Base-by-base conservation (phyloP, 2,888 invertebrate species). In the Macropis europaea region DNA sequence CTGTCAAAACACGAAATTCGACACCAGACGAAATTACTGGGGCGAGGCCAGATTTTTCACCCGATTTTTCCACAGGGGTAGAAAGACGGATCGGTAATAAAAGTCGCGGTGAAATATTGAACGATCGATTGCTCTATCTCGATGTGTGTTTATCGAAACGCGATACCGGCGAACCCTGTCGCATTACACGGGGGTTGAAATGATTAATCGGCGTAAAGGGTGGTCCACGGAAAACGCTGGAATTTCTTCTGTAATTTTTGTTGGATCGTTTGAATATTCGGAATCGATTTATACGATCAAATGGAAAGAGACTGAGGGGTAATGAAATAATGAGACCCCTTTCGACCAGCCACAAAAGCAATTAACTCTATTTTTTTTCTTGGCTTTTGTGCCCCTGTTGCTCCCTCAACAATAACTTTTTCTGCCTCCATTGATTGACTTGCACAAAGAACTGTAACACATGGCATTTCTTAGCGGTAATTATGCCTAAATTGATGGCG, bases 1-100 rank as follows among this genome's bases (percentile, higher is more conserved):
- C 88, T 89, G 89, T 89, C 89, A 89, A 89, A 89, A 89, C 87
- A 89, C 50, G 88, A 86, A 89, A 89, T 84, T 77, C 87, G 88
- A 89, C 77, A 82, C 84, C 48, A n/a, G n/a, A n/a, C 22, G 76
- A 26, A 63, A 66, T 72, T 50, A 75, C 70, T 76, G 74, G 76
- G 67, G 68, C 53, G 47, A 73, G 42, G 52, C 72, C 69, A 53
- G 69, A 62, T 82, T 83, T 84, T 81, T 77, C 75, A 72, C 69
- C 67, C 80, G 76, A 73, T 78, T 82, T 84, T 78, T 76, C 73
- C 66, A 57, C 53, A 76, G 69, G 74, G 73, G 54, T 15, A 59
- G 7, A 30, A 32, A 57, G 69, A 64, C 59, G 36, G 45, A 34
- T 68, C 50, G 60, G 72, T 52, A 50, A 60, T 75, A 57, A 69